Conservation (phyloP, 1,140 invertebrate genomes). For the Trigoniulus corallinus region DNA sequence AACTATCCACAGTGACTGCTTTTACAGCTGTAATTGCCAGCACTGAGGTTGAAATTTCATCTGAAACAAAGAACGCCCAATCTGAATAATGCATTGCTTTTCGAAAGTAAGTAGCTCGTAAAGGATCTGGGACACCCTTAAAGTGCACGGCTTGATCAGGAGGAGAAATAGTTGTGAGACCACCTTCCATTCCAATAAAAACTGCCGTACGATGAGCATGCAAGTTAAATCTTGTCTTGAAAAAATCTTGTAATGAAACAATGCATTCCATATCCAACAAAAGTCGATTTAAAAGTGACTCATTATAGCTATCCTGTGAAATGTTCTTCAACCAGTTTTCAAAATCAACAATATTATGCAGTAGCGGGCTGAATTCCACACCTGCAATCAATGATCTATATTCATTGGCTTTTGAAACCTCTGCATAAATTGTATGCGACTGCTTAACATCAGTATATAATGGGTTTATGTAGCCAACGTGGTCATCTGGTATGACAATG, state of each 20-base stretch:
- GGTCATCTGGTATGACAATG: neutral
- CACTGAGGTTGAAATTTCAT: too few relatives aligned
- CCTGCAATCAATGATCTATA: neutral
- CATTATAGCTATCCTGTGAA: neutral
- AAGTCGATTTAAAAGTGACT: neutral
- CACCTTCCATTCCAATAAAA: constrained; percentile 1
- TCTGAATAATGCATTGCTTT: too few relatives aligned
- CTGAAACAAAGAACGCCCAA: too few relatives aligned
- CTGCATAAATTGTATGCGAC: too few relatives aligned
- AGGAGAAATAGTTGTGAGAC: neutral
- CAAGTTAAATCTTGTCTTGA: neutral
- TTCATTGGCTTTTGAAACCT: too few relatives aligned
- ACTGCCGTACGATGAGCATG: neutral
- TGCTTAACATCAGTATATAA: too few relatives aligned
- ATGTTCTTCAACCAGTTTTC: neutral
- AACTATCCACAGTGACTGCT: too few relatives aligned
- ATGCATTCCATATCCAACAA: neutral
- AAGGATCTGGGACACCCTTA: too few relatives aligned
- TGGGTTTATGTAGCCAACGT: neutral
- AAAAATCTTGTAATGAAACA: neutral
- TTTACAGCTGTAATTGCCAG: too few relatives aligned
- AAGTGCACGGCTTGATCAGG: too few relatives aligned
- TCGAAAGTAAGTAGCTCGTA: too few relatives aligned
- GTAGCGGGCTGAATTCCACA: too few relatives aligned
- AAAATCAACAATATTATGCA: neutral